Evolutionary conservation across 2,113 vertebrate species (phyloP).

Genomic region (Enhydra lutris): DNA sequence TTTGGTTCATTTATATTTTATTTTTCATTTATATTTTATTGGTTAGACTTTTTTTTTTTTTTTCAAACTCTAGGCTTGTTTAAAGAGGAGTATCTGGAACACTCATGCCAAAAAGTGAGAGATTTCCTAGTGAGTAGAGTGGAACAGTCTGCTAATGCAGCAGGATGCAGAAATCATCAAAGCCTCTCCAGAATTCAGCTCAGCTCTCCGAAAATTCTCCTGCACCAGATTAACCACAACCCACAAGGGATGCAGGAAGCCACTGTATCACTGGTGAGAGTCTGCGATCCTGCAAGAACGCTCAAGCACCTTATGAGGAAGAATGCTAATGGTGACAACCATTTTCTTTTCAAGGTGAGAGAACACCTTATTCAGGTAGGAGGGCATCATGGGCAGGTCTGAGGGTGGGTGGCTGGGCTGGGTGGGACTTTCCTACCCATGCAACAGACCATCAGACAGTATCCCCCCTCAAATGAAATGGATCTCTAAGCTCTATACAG

Average conservation of each 20-base stretch:
- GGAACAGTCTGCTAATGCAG: background rate
- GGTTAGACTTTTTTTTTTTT: background rate
- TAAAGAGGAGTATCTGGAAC: background rate
- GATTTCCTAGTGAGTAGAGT: background rate
- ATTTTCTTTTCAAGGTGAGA: background rate
- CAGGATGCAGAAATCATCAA: background rate
- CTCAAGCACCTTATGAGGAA: background rate
- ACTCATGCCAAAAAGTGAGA: background rate
- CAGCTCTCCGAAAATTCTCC: background rate
- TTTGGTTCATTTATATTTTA: background rate
- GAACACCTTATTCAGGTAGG: background rate
- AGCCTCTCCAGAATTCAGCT: background rate
- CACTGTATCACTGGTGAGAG: background rate
- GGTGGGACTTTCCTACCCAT: background rate
- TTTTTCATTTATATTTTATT: background rate
- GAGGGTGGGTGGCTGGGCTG: background rate
- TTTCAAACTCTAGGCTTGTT: background rate
- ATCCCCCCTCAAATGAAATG: background rate
- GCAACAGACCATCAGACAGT: background rate
- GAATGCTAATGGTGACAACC: background rate
- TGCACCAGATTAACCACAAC: background rate
- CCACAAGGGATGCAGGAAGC: background rate
- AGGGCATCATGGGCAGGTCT: background rate
- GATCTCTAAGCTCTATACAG: background rate
- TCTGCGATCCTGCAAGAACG: background rate